These are phyloP conservation scores for Thunnus thynnus DNA, from an alignment of 2,113 vertebrate species.

Conservation along the genomic window DNA sequence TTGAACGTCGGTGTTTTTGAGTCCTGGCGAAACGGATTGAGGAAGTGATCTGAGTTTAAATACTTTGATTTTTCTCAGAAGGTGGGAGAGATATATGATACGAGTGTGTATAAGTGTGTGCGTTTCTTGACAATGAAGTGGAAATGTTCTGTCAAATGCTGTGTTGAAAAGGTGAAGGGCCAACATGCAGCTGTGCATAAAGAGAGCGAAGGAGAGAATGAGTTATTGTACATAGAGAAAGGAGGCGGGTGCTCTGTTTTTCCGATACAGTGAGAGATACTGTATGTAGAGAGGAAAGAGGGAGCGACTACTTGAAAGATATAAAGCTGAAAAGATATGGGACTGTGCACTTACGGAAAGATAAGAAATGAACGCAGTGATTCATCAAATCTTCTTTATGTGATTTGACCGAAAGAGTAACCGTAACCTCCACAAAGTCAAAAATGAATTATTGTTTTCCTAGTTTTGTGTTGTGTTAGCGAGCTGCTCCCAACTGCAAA, in stretches of 20 bases:
- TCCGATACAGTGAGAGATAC: constrained; percentile 34
- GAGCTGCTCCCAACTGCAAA: constrained; percentile 24
- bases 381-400: constrained; percentile 16
- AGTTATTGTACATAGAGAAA: constrained; percentile 51
- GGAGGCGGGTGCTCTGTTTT: constrained; percentile 42
- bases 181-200: constrained; percentile 66
- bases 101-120: background rate
- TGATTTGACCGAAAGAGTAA: constrained; percentile 15
- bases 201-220: constrained; percentile 42
- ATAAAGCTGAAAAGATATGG: constrained; percentile 7
- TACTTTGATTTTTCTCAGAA: constrained; percentile 3
- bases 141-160: constrained; percentile 73
- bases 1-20: background rate
- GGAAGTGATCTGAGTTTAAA: background rate
- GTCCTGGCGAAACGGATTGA: constrained; percentile 5
- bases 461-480: background rate
- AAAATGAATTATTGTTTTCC: constrained; percentile 35
- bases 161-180: constrained; percentile 58
- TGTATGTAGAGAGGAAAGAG: constrained; percentile 24
- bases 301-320: constrained; percentile 26
- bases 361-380: background rate
- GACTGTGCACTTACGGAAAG: background rate
- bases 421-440: background rate
- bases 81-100: constrained; percentile 21
- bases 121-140: constrained; percentile 32